These are phyloP conservation scores for Pyrgilauda ruficollis DNA, from an alignment of 2,113 vertebrate genomes.

Conservation along the genomic window DNA sequence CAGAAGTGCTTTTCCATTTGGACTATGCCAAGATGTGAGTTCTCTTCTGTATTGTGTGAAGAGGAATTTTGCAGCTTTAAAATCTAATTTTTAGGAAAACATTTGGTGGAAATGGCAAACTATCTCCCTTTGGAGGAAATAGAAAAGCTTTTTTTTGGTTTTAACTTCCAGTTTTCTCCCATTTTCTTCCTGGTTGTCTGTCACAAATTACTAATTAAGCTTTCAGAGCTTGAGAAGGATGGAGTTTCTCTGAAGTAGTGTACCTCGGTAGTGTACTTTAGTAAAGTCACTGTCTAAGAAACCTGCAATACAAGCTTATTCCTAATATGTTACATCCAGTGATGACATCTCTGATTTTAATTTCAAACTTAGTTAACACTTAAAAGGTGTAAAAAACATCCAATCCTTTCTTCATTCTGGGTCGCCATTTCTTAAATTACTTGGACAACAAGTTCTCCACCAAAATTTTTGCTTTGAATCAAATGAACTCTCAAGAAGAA, in stretches of 20 bases:
- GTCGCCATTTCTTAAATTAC: not conserved
- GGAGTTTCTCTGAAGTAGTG: not conserved
- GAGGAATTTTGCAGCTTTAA: constrained; percentile 52
- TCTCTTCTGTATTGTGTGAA: not conserved
- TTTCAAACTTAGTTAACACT: not conserved
- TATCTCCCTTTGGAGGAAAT: not conserved
- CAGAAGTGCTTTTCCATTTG: not conserved
- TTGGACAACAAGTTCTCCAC: not conserved
- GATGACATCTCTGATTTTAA: not conserved
- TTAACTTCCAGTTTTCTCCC: not conserved
- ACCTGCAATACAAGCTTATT: not conserved
- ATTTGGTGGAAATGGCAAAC: not conserved
- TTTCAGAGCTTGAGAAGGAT: not conserved
- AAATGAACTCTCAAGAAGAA: not conserved
- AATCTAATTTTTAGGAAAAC: constrained; percentile 58
- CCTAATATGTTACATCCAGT: not conserved
- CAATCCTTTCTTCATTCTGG: not conserved
- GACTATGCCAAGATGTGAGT: not conserved
- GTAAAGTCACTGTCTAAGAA: constrained; percentile 35
- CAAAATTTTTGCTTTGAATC: not conserved
- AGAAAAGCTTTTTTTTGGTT: not conserved
- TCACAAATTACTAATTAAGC: constrained; percentile 37
- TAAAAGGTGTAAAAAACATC: rapidly evolving
- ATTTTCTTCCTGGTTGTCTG: not conserved
- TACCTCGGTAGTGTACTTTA: not conserved